Conservation (phyloP, 1,140 invertebrate species). For the Venustaconcha ellipsiformis region DNA sequence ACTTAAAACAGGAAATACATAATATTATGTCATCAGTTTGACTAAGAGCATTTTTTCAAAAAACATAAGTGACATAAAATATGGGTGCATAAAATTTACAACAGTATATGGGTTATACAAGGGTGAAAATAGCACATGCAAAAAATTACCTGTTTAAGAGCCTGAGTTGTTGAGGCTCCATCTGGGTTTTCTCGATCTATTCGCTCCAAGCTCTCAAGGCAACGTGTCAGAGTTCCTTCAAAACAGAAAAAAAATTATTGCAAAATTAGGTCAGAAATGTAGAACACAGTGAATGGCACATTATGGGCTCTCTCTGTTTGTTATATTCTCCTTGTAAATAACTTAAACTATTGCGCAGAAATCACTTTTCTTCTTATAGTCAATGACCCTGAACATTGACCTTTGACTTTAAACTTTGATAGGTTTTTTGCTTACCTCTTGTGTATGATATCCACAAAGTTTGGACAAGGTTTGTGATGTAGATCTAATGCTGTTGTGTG, state of each 20-base stretch:
- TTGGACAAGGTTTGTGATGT: too few species aligned
- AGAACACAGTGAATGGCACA: too few species aligned
- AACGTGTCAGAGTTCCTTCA: constrained; percentile 60
- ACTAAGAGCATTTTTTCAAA: not conserved
- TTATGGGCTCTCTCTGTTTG: too few species aligned
- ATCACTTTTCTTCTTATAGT: too few species aligned
- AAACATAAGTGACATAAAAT: not conserved
- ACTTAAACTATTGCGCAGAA: too few species aligned
- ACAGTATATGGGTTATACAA: not conserved
- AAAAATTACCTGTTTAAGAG: constrained; percentile 77
- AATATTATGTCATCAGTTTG: not conserved
- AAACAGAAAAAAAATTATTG: not conserved
- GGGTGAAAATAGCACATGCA: not conserved
- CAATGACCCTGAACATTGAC: too few species aligned
- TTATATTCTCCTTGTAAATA: too few species aligned
- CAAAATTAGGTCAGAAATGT: too few species aligned
- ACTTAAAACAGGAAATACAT: not conserved
- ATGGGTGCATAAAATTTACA: not conserved
- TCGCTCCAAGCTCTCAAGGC: constrained; percentile 61
- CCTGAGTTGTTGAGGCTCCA: constrained; percentile 76
- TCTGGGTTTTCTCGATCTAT: constrained; percentile 49
- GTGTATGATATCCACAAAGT: too few species aligned
- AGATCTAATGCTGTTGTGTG: too few species aligned
- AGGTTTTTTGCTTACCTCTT: too few species aligned
- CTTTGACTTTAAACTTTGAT: too few species aligned